Evolutionary conservation across 2,113 vertebrate species (phyloP), one percentile per base, ranked within the genome.

Genomic region (Cyanistes caeruleus): DNA sequence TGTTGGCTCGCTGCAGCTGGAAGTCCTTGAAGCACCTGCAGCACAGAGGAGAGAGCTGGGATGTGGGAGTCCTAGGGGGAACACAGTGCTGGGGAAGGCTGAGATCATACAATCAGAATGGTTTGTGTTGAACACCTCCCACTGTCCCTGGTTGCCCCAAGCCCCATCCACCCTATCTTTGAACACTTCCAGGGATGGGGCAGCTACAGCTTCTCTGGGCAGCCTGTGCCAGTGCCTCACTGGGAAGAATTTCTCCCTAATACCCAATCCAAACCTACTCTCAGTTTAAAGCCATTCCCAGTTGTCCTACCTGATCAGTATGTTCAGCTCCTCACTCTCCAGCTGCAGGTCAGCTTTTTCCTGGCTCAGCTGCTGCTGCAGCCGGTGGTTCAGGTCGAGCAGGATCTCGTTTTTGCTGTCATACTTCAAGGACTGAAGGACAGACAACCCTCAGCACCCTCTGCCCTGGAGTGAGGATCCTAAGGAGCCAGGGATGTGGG

Each of bases 251-350:
- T 56, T 37, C 35, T 63, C 46, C 64, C 31, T 44, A 24, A 56
- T 33, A 56, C 20, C 49, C 49, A 77, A 7, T 28, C 41, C 41
- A 49, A 77, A 56, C 12, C 18, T 16, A 48, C 7, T 6, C 80
- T 43, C 49, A 63, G 18, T 63, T 70, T 77, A 62, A 77, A 90
- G 63, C 56, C 41, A 56, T 49, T 49, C 10, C 43, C 10, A 27
- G 13, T 64, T 7, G 6, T 33, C 56, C 33, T 70, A 99, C 99
- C 99, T 99, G 97, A 99, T 99, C 49, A 99, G 98, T 51, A 99
- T 99, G 97, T 99, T 99, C 73, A 99, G 98, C 95, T 99, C 99
- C 97, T 99, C 99, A 0, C 99, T 99, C 98, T 99, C 99, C 96
- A 99, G 98, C 97, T 99, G 99, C 96, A 99, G 97, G 87, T 98